phyloP scores from a whole-genome alignment of 2,797 vertebrate genomes.

The Apogon talboti region DNA sequence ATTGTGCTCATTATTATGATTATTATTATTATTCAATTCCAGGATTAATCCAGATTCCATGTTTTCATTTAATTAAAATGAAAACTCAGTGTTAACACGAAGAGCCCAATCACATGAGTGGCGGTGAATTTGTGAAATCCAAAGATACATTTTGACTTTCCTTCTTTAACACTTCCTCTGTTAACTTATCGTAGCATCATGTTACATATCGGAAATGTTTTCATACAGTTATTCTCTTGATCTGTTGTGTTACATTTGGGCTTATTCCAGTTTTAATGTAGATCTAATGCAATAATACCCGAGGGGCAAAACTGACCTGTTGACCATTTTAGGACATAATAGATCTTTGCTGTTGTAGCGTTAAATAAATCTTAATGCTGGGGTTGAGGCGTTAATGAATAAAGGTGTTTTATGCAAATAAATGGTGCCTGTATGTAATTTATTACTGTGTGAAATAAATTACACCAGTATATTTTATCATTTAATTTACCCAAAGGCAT shows the following conservation, averaged over 20 bases:
- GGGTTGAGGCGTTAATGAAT: conserved; percentile 70
- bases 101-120: background rate
- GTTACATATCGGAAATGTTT: conserved; percentile 34
- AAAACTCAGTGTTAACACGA: conserved; percentile 29
- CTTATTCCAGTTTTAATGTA: conserved; percentile 27
- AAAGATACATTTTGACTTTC: conserved; percentile 6
- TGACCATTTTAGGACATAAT: conserved; percentile 46
- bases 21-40: conserved; percentile 6
- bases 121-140: conserved; percentile 3
- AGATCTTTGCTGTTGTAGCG: conserved; percentile 68
- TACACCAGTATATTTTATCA: background rate
- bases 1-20: no score
- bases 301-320: conserved; percentile 43
- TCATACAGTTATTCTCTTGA: conserved; percentile 34
- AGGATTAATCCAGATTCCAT: conserved; percentile 4
- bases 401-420: conserved; percentile 76
- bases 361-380: conserved; percentile 72
- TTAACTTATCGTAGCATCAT: conserved; percentile 41
- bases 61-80: conserved; percentile 1
- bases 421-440: background rate
- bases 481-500: no score
- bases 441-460: conserved; percentile 12
- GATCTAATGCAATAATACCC: conserved; percentile 65
- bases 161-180: background rate
- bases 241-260: conserved; percentile 15